Percentiles rank a stretch among this genome's conserved stretches.
These are phyloP conservation scores for Sabatieria punctata DNA, from an alignment of 2,888 invertebrate species.

Conservation along the genomic window DNA sequence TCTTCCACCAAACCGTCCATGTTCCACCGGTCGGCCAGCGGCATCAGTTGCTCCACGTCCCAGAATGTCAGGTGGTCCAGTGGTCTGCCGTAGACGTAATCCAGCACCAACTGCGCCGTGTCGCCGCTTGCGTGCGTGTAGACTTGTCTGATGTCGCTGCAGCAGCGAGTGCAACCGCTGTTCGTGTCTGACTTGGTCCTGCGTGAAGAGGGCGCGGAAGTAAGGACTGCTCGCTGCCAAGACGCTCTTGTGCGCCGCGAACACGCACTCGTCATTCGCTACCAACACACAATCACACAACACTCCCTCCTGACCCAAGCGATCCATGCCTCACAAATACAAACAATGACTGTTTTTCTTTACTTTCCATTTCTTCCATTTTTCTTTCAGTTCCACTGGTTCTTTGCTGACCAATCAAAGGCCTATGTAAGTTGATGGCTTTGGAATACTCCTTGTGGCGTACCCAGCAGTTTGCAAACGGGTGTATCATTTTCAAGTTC, in stretches of 20 bases:
- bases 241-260: background rate
- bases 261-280: background rate
- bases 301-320: background rate
- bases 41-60: background rate
- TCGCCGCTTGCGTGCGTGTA: background rate
- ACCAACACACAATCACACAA: slow-evolving; percentile 5
- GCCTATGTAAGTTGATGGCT: too few relatives aligned
- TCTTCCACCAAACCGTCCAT: background rate
- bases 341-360: too few relatives aligned
- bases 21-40: slow-evolving; percentile 6
- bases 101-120: background rate
- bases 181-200: background rate
- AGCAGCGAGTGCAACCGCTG: background rate
- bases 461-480: too few relatives aligned
- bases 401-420: too few relatives aligned
- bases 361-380: too few relatives aligned
- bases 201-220: slow-evolving; percentile 4
- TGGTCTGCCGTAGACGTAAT: too few relatives aligned
- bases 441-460: too few relatives aligned
- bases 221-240: slow-evolving; percentile 6
- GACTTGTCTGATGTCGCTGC: background rate
- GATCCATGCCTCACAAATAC: too few relatives aligned
- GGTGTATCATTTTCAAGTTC: too few relatives aligned
- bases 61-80: background rate
- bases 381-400: too few relatives aligned